Evolutionary conservation across 1,140 invertebrate genomes (phyloP).

Genomic region (Drosophila malerkotliana): DNA sequence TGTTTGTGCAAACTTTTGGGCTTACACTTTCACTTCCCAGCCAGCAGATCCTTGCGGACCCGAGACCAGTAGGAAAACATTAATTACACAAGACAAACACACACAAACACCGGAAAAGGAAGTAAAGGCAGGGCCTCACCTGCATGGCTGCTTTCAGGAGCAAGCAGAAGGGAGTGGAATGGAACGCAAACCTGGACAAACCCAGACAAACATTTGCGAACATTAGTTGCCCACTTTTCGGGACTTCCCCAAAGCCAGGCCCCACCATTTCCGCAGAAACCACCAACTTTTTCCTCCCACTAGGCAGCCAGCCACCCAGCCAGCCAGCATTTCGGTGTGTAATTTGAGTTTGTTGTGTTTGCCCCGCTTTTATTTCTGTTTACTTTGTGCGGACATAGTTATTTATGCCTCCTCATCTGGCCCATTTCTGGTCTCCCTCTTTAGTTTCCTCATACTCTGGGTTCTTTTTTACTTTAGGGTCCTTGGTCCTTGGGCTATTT

Average conservation of each 20-base stretch:
- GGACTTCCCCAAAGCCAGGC: conserved; percentile 12
- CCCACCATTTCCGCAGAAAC: background rate
- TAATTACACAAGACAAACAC: conserved; percentile 70
- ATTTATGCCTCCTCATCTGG: conserved; percentile 58
- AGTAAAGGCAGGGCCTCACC: conserved; percentile 3
- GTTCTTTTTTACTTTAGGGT: conserved; percentile 15
- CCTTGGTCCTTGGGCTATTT: conserved; percentile 40
- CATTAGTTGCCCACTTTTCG: conserved; percentile 52
- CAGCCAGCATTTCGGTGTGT: conserved; percentile 24
- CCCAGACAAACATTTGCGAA: conserved; percentile 64
- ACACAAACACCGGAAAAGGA: conserved; percentile 16
- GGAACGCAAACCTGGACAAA: conserved; percentile 31
- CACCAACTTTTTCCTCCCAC: conserved; percentile 1
- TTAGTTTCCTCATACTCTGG: conserved; percentile 23
- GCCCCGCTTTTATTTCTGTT: conserved; percentile 45
- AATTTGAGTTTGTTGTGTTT: conserved; percentile 58
- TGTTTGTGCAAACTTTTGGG: conserved; percentile 60
- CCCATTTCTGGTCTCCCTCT: conserved; percentile 6
- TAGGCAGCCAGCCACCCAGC: too few relatives aligned
- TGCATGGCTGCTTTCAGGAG: conserved; percentile 24
- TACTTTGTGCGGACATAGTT: conserved; percentile 60
- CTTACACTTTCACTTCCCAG: conserved; percentile 48
- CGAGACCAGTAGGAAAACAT: conserved; percentile 55
- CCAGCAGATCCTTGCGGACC: conserved; percentile 3
- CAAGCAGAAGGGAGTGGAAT: conserved; percentile 3